Percentiles rank a stretch among this genome's conserved stretches.
phyloP scores from a whole-genome alignment of 2,797 vertebrate genomes.

The Chiroxiphia lanceolata region DNA sequence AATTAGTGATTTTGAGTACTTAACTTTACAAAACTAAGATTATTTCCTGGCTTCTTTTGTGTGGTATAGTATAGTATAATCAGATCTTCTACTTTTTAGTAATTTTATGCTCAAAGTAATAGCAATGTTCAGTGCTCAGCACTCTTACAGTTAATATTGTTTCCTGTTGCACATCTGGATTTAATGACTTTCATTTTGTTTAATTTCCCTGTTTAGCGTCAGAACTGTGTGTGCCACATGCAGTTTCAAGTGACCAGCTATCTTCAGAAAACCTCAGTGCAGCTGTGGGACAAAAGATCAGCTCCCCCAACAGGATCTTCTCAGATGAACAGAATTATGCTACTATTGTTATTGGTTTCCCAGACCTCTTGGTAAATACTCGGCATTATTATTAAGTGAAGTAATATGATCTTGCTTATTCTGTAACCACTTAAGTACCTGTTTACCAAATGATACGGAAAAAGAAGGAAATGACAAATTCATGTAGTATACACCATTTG shows the following conservation, averaged over 20 bases:
- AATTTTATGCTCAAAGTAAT: not conserved
- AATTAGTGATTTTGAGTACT: slow-evolving; percentile 26
- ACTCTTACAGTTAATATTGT: not conserved
- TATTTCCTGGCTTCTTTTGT: not conserved
- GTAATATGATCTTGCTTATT: not conserved
- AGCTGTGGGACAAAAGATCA: slow-evolving; percentile 91
- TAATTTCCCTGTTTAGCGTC: slow-evolving; percentile 71
- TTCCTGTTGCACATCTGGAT: slow-evolving; percentile 25
- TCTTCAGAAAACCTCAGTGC: slow-evolving; percentile 90
- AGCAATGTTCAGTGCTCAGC: not conserved
- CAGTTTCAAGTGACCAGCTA: slow-evolving; percentile 87
- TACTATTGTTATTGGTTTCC: slow-evolving; percentile 89
- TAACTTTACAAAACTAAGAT: not conserved
- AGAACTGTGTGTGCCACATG: slow-evolving; percentile 76
- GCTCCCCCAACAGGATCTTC: slow-evolving; percentile 90
- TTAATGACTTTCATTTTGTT: slow-evolving; percentile 20
- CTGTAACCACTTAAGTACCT: not conserved
- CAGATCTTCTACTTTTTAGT: not conserved
- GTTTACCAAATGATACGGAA: not conserved
- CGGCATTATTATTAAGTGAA: not conserved
- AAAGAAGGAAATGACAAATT: not conserved
- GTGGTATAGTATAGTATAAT: not conserved
- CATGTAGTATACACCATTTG: not conserved
- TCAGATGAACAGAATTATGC: slow-evolving; percentile 85
- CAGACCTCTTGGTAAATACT: slow-evolving; percentile 91